Percentiles rank a stretch among this genome's conserved stretches.
Evolutionary conservation across 2,888 invertebrate genomes (phyloP).

Genomic region (Neoitamus cyanurus): DNA sequence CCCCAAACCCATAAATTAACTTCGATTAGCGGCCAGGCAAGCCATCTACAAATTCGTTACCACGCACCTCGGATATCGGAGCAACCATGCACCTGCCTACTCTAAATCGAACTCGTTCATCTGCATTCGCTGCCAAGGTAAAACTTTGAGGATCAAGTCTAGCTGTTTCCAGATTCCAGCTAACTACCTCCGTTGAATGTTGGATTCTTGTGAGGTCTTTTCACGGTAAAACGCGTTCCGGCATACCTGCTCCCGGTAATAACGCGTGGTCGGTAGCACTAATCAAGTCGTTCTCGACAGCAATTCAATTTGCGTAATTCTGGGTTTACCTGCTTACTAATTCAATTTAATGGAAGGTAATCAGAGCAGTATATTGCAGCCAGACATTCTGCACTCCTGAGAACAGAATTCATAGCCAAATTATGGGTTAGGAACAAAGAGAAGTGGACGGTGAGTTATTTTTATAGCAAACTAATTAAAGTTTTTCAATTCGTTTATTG

Average conservation of each 20-base stretch:
- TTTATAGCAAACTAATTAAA: not conserved
- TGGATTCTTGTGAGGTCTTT: not conserved
- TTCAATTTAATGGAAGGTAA: not conserved
- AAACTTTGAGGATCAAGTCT: not conserved
- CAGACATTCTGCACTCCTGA: not conserved
- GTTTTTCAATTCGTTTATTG: too few species aligned
- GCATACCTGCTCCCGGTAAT: not conserved
- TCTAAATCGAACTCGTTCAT: not conserved
- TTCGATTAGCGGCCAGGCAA: not conserved
- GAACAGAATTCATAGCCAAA: not conserved
- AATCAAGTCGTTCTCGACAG: constrained; percentile 4
- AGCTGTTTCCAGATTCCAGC: not conserved
- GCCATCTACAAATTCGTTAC: not conserved
- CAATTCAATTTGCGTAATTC: constrained; percentile 7
- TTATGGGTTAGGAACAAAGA: not conserved
- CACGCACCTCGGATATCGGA: not conserved
- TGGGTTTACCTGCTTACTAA: not conserved
- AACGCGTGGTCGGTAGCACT: not conserved
- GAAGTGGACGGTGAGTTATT: not conserved
- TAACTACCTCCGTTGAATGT: too few species aligned
- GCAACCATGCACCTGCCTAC: not conserved
- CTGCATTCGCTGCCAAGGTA: not conserved
- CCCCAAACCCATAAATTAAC: constrained; percentile 4
- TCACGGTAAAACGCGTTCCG: not conserved
- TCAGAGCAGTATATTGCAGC: not conserved